These are phyloP conservation scores for Coturnix japonica DNA, from an alignment of 2,113 vertebrate genomes.

Conservation along the genomic window DNA sequence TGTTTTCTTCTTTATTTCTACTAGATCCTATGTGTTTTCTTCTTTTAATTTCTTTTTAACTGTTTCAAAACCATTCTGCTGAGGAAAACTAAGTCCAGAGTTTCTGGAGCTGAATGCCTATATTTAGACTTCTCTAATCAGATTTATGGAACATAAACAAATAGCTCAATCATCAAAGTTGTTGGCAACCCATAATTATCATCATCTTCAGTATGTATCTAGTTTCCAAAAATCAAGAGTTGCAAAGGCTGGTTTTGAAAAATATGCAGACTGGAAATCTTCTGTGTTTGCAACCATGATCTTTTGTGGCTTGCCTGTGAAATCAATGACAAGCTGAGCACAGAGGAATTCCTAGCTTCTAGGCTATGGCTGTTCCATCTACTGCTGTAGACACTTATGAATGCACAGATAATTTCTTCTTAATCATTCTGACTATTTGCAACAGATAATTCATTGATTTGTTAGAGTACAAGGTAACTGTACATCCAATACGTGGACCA, in stretches of 20 bases:
- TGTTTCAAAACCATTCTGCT: not conserved
- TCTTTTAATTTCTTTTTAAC: not conserved
- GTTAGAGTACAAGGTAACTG: not conserved
- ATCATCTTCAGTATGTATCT: constrained; percentile 16
- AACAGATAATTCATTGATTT: not conserved
- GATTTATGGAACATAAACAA: constrained; percentile 47
- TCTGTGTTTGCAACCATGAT: not conserved
- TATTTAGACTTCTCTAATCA: constrained; percentile 39
- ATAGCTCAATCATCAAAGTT: constrained; percentile 43
- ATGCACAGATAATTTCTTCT: not conserved
- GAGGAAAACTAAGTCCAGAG: not conserved
- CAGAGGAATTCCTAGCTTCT: not conserved
- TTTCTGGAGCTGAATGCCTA: constrained; percentile 1
- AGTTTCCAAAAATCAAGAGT: constrained; percentile 47
- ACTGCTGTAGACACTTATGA: rapidly evolving
- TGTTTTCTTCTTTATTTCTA: not conserved
- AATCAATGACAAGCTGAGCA: not conserved
- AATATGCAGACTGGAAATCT: not conserved
- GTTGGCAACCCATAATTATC: constrained; percentile 39
- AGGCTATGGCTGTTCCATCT: not conserved
- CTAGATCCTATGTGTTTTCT: rapidly evolving
- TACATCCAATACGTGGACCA: not conserved
- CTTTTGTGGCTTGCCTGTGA: not conserved
- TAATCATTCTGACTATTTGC: not conserved
- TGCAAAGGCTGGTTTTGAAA: constrained; percentile 24